Evolutionary conservation across 1,140 invertebrate species (phyloP), one percentile per base, ranked within the genome.

Genomic region (Trachelipus rathkii): DNA sequence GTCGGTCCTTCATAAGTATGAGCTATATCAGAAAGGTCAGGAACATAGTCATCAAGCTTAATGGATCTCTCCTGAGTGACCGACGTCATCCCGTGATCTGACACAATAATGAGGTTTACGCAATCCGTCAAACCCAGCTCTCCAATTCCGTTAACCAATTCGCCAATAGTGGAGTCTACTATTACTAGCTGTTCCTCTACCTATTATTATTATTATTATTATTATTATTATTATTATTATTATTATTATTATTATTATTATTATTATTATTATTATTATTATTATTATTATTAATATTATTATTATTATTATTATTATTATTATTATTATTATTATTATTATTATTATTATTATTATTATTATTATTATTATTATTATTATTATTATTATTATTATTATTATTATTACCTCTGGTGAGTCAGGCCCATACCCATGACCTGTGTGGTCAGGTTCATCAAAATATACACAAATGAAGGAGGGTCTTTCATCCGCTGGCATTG

Each of bases 71-170:
- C 84, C 68, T 83, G 79, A 7, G 84, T 86, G 1, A 90, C 86
- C 43, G 84, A 83, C 0, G 87, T 82, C 89, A 92, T 92, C 15
- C 92, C 92, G 85, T 93, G 92, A 84, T 93, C 92, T 83, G 90
- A 91, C 3, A 92, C 84, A 68, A 93, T 85, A 76, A 93, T 87
- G 0, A 93, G 84, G 83, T 92, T 92, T 0, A 91, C 85, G 71
- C 83, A 83, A 82, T 89, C 85, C 50, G 83, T 83, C 50, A 92
- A 83, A 10, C 85, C 83, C 74, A 86, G 81, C 0, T 84, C 73
- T 45, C 84, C 82, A 44, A 91, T 80, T 80, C 88, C 84, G 19
- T 88, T 78, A 81, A 91, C 84, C 67, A 91, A 83, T 82, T 89
- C 89, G 69, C 85, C 84, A 0, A 89, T 88, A 24, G 88, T 84